phyloP scores from a whole-genome alignment of 2,888 invertebrate species.

The Cyaniris semiargus region DNA sequence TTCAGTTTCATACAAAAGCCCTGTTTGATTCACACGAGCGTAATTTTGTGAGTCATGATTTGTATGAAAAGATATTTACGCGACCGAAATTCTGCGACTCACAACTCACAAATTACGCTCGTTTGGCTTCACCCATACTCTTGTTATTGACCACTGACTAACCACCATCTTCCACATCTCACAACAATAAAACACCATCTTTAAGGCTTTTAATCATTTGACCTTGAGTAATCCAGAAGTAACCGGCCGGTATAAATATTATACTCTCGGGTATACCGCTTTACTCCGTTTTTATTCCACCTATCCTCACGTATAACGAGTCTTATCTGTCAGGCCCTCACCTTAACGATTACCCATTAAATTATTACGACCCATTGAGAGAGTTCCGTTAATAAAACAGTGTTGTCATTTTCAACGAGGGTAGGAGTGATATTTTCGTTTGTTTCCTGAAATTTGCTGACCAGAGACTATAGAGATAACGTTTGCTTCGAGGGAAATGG shows the following conservation, averaged over 20 bases:
- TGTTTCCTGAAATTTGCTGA: neutral
- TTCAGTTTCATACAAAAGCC: no score
- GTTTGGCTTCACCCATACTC: no score
- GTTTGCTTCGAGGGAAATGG: neutral
- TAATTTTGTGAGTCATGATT: no score
- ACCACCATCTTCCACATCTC: no score
- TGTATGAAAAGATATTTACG: no score
- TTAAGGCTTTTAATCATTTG: no score
- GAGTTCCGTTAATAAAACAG: slow-evolving; percentile 11
- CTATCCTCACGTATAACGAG: neutral
- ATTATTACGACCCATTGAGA: slow-evolving; percentile 28
- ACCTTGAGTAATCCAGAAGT: neutral
- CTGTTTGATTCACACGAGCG: no score
- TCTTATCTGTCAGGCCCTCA: slow-evolving; percentile 18
- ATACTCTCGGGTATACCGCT: neutral
- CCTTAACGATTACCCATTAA: slow-evolving; percentile 23
- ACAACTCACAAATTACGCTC: no score
- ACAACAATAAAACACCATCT: no score
- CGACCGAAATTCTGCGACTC: no score
- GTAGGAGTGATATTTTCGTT: neutral
- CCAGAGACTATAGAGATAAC: neutral
- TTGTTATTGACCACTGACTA: no score
- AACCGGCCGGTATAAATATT: neutral
- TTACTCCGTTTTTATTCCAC: neutral
- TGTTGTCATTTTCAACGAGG: neutral